Conservation (phyloP, 2,113 vertebrate species). For the Tetrax tetrax region DNA sequence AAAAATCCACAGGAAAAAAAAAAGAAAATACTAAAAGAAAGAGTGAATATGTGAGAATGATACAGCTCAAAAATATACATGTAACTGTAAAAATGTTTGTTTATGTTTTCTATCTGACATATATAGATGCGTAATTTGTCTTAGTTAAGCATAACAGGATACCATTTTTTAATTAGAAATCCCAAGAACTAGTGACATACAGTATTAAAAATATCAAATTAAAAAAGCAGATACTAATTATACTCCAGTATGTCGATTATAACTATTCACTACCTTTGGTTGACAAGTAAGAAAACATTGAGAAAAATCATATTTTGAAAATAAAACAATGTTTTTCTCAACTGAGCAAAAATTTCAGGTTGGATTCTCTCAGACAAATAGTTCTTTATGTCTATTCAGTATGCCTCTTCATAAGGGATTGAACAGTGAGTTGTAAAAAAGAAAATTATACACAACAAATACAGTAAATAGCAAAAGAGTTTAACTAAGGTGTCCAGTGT, state of each 20-base stretch:
- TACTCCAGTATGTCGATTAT: neutral
- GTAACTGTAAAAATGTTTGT: neutral
- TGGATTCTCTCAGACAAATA: neutral
- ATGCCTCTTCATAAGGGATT: neutral
- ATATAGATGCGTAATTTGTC: neutral
- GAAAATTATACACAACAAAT: neutral
- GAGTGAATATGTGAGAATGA: rapidly evolving
- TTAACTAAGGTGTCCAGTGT: neutral
- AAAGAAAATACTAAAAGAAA: neutral
- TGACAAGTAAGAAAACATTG: neutral
- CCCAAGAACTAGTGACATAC: neutral
- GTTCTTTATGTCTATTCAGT: neutral
- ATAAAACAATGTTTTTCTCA: neutral
- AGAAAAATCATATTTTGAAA: neutral
- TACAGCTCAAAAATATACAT: neutral
- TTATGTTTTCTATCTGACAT: neutral
- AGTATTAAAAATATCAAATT: neutral
- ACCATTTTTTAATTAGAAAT: neutral
- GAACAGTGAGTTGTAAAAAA: neutral
- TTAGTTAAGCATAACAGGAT: neutral
- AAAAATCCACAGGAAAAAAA: neutral
- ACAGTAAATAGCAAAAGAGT: neutral
- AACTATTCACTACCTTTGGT: neutral
- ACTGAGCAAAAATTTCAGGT: neutral
- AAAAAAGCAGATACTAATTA: neutral